Percentiles rank a stretch among this genome's conserved stretches.
Conservation (phyloP, 2,888 invertebrate genomes). For the Lasioglossum marginatum region DNA sequence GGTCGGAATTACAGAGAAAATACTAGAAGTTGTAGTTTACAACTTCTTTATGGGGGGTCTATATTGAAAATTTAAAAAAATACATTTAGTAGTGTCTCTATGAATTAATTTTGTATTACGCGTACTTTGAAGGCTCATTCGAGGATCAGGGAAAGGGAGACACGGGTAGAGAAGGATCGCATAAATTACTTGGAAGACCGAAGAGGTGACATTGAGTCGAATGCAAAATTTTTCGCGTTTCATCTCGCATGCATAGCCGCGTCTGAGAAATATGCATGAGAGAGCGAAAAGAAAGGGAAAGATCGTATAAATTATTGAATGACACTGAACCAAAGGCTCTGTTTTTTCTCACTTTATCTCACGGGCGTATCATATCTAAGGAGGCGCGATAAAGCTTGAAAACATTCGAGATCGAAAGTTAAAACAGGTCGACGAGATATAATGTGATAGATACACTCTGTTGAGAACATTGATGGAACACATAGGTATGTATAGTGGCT, state of each 20-base stretch:
- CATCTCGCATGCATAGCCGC: background rate
- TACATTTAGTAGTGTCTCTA: too few species aligned
- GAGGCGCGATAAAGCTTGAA: background rate
- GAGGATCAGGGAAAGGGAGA: too few species aligned
- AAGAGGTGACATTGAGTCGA: background rate
- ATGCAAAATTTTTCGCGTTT: background rate
- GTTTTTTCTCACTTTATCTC: background rate
- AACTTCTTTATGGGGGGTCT: too few species aligned
- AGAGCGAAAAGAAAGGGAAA: background rate
- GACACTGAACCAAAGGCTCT: background rate
- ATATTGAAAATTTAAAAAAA: too few species aligned
- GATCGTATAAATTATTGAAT: slow-evolving; percentile 1
- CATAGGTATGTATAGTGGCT: background rate
- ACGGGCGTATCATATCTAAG: background rate
- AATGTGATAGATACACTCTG: background rate
- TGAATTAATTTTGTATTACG: too few species aligned
- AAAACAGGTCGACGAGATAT: background rate
- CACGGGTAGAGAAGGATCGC: background rate
- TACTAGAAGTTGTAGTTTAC: too few species aligned
- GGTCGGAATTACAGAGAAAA: too few species aligned
- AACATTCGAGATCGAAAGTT: background rate
- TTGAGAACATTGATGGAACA: background rate
- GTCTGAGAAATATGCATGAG: background rate
- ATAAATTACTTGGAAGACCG: background rate
- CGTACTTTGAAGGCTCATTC: background rate